A percentile compares a stretch with the other conserved stretches of the same genome.
Evolutionary conservation across 2,113 vertebrate species (phyloP).

Genomic region (Pangasianodon hypophthalmus): DNA sequence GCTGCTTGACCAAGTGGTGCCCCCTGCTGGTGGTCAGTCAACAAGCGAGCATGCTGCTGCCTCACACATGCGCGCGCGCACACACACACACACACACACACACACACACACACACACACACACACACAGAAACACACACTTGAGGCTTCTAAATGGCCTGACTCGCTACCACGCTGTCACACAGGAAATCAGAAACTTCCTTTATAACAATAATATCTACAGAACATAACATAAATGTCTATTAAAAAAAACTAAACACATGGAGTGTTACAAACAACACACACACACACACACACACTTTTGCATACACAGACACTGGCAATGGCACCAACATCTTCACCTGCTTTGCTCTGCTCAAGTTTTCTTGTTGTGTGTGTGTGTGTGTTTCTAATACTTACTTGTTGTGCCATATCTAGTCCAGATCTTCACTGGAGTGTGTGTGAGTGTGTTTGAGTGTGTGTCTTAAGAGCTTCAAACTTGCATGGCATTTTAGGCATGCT

Average conservation of each 20-base stretch:
- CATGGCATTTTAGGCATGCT: constrained; percentile 71
- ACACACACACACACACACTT: neutral
- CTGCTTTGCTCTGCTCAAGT: constrained; percentile 62
- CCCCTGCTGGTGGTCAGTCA: constrained; percentile 97
- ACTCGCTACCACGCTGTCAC: too few relatives aligned
- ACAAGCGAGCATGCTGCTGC: constrained; percentile 30
- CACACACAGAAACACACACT: neutral
- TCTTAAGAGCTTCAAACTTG: constrained; percentile 67
- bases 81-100: constrained; percentile 34
- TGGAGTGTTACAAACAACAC: neutral
- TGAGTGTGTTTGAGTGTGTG: constrained; percentile 58
- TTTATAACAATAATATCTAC: too few relatives aligned
- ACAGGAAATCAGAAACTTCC: neutral
- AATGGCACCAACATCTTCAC: constrained; percentile 13
- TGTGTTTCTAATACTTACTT: constrained; percentile 51
- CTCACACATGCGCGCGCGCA: too few relatives aligned
- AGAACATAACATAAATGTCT: too few relatives aligned
- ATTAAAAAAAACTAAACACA: too few relatives aligned
- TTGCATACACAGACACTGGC: constrained; percentile 8
- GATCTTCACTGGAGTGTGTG: constrained; percentile 35
- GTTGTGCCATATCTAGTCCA: constrained; percentile 60
- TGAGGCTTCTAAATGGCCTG: too few relatives aligned
- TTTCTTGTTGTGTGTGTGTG: constrained; percentile 56
- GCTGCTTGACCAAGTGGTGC: constrained; percentile 97
- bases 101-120: constrained; percentile 38